These are phyloP conservation scores for Indicator indicator DNA, from an alignment of 2,113 vertebrate genomes.

Conservation along the genomic window DNA sequence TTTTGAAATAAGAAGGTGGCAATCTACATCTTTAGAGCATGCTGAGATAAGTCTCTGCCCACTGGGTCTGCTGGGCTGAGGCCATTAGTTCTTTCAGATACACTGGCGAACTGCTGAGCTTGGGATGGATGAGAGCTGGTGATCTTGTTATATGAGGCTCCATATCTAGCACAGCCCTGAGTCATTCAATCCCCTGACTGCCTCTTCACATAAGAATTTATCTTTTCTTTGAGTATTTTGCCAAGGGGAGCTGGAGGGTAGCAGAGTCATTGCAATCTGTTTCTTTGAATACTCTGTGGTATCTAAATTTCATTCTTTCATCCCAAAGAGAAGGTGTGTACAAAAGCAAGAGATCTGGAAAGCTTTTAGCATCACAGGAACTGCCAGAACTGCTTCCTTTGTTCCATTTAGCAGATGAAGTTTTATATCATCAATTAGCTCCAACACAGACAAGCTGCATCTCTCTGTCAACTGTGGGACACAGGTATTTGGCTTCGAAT, in stretches of 20 bases:
- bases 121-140: not conserved
- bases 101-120: not conserved
- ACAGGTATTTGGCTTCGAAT: not conserved
- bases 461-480: not conserved
- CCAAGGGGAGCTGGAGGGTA: not conserved
- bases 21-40: not conserved
- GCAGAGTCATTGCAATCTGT: not conserved
- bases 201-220: not conserved
- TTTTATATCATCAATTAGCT: not conserved
- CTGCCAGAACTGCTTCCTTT: not conserved
- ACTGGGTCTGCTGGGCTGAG: not conserved
- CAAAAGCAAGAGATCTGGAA: not conserved
- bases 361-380: not conserved
- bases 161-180: not conserved
- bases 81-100: not conserved
- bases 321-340: not conserved
- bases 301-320: not conserved
- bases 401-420: not conserved
- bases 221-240: slow-evolving; percentile 7
- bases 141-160: not conserved
- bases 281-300: not conserved
- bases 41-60: slow-evolving; percentile 1
- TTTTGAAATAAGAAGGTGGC: not conserved
- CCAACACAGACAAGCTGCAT: not conserved
- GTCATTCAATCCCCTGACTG: not conserved